Evolutionary conservation across 2,888 invertebrate species (phyloP), one percentile per base, ranked within the genome.

Genomic region (Hypercompe scribonia): DNA sequence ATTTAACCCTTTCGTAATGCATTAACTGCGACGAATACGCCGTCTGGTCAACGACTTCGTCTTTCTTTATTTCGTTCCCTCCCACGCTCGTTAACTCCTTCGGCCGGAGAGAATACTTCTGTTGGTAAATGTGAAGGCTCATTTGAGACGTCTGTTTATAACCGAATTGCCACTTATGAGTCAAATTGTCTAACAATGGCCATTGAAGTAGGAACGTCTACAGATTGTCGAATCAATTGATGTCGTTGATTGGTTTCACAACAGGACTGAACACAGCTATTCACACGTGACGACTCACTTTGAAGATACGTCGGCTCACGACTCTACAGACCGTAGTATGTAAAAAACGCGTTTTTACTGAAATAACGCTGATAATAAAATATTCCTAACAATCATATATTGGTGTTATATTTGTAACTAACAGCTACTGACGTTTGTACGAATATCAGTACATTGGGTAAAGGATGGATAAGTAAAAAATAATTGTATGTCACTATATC

Each of bases 181-280:
- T 66, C 31, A 31, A 78, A 74, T 78, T 75, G 72, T 46, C 63
- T 65, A 74, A 72, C 76, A 77, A 75, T 78, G 50, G 61, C 71
- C 70, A 65, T 65, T 68, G 54, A 54, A 33, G 31, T 36, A 50
- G 34, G 18, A 33, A 63, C 58, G 46, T 36, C 46, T 24, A 33
- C 24, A 31, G 68, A 68, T 63, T n/a, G 72, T 68, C 54, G n/a
- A 65, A 42, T 65, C 68, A 65, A 72, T 68, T 72, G 68, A 54
- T 46, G 31, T 50, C 31, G 68, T 50, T 39, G 42, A 68, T 72
- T 68, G 72, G 39, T 68, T 68, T 39, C 72, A 65, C 72, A 65
- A 72, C 68, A 13, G 42, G n/a, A 21, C 69, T 24, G 65, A 66
- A 28, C 28, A 28, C 34, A 34, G 33, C 39, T 31, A 21, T 24